Conservation (phyloP, 2,888 invertebrate genomes). For the Acleris cristana region DNA sequence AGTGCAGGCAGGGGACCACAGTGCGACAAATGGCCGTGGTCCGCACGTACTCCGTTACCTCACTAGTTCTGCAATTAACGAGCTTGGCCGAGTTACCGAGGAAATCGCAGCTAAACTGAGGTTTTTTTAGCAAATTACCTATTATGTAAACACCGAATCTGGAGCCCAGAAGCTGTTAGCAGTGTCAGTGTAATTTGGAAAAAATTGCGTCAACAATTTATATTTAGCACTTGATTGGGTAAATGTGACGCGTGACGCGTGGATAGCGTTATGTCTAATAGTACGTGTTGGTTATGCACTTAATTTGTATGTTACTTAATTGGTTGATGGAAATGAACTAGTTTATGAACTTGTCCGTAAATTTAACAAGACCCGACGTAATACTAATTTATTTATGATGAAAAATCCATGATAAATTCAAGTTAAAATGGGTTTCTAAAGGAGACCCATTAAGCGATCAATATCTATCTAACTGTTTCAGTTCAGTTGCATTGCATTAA, state of each 20-base stretch:
- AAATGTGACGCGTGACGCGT: neutral
- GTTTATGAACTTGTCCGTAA: neutral
- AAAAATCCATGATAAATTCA: neutral
- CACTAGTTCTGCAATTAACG: constrained; percentile 61
- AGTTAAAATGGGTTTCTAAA: neutral
- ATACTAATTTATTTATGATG: neutral
- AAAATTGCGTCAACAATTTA: constrained; percentile 1
- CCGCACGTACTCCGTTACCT: constrained; percentile 62
- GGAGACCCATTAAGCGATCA: neutral
- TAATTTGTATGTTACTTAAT: constrained; percentile 7
- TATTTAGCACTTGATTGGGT: constrained; percentile 8
- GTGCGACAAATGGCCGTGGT: constrained; percentile 35
- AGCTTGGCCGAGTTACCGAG: constrained; percentile 47
- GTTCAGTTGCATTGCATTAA: too few relatives aligned
- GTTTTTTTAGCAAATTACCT: constrained; percentile 35
- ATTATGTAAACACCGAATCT: constrained; percentile 35
- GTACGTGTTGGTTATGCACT: constrained; percentile 12
- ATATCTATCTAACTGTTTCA: neutral
- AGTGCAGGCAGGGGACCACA: constrained; percentile 1
- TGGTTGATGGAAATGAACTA: constrained; percentile 1
- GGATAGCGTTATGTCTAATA: constrained; percentile 12
- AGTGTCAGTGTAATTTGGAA: constrained; percentile 9
- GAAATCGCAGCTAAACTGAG: constrained; percentile 35
- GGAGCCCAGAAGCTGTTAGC: constrained; percentile 15
- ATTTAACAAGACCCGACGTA: neutral